Evolutionary conservation across 2,113 vertebrate species (phyloP).

Genomic region (Rynchops niger): DNA sequence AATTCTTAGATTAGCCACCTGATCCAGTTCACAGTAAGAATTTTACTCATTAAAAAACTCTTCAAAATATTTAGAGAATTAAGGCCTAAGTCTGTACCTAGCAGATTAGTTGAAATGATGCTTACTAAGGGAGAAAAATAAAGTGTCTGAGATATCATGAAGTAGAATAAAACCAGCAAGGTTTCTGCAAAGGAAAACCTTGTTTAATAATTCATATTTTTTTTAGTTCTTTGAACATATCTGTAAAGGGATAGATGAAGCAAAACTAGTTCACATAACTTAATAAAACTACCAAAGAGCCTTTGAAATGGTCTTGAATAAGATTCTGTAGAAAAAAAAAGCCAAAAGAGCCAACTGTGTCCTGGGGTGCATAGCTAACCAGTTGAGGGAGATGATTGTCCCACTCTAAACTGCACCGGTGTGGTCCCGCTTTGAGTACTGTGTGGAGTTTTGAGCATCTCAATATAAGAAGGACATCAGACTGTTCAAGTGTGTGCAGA

Average conservation of each 20-base stretch:
- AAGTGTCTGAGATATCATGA: neutral
- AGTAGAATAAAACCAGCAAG: neutral
- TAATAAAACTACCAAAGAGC: neutral
- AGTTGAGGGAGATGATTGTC: accelerated
- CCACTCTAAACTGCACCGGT: neutral
- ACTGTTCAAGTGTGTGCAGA: neutral
- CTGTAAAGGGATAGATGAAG: neutral
- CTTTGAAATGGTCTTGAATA: neutral
- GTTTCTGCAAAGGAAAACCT: neutral
- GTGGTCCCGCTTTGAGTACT: neutral
- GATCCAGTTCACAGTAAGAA: neutral
- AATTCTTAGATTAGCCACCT: neutral
- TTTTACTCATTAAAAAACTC: neutral
- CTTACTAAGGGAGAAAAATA: neutral
- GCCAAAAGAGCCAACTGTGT: neutral
- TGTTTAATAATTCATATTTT: neutral
- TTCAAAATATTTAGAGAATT: neutral
- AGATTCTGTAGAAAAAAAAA: neutral
- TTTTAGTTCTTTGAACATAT: neutral
- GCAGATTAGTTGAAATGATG: neutral
- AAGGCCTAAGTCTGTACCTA: neutral
- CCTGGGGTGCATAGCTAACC: neutral
- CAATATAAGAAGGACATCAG: neutral
- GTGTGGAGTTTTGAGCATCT: neutral
- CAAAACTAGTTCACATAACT: neutral